Base-by-base conservation (phyloP, 92 coral and sea anemone genomes). In the Nematostella vectensis region DNA sequence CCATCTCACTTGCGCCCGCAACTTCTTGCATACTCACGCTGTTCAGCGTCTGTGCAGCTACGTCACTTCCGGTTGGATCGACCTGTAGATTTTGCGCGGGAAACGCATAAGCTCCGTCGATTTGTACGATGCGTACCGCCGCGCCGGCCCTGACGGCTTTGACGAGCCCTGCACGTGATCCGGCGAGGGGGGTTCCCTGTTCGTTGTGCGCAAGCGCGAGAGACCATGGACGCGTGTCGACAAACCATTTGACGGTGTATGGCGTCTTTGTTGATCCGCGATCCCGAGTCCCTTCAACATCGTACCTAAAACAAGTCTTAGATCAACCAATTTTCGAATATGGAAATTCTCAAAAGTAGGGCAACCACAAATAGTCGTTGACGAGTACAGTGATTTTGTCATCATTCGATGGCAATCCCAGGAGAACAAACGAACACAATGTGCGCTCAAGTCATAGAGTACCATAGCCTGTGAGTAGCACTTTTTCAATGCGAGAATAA, bases 171-270 rank as follows among this genome's bases (percentile, higher is more conserved):
- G 57, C 29, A 3, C 55, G 59, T 31, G 78, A 63, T 23, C 83
- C 87, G 1, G 36, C 31, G 50, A 74, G 37, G n/a, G 44, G 58
- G n/a, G 48, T 29, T 13, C 94, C 94, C 9, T 47, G 23, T n/a
- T 15, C 8, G 58, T 51, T 58, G 51, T 65, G 78, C 10, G 69
- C 50, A 45, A 73, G 33, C 9, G 61, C 72, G 20, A 53, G 57
- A 25, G 62, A 58, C 94, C 94, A 83, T 10, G 82, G 75, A 31
- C 86, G 83, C 48, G 75, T 83, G 44, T 79, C 94, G 17, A 67
- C 82, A 39, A 72, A 83, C 83, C 94, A 83, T 40, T 69, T 74
- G 26, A 83, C 57, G 15, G 64, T 23, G 31, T 57, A 29, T 36
- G 62, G 33, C 29, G 47, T 0, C 19, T 52, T 51, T 27, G 71